Evolutionary conservation across 2,888 invertebrate genomes (phyloP).

Genomic region (Noctuana brunneofusca): DNA sequence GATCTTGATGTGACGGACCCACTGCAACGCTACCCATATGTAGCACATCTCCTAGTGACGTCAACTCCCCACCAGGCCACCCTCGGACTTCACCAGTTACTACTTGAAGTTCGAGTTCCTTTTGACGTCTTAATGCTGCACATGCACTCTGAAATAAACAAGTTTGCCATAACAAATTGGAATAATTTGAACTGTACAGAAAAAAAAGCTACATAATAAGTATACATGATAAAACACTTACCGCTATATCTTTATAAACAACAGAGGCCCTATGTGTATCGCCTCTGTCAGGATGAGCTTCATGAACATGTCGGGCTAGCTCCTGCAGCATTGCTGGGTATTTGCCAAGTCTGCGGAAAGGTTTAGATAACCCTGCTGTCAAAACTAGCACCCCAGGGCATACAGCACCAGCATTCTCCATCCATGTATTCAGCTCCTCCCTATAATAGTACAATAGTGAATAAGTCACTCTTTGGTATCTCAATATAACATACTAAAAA

Average conservation of each 20-base stretch:
- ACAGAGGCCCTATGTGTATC: slow-evolving; percentile 97
- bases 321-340: slow-evolving; percentile 97
- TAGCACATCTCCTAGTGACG: slow-evolving; percentile 91
- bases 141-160: slow-evolving; percentile 87
- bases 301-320: slow-evolving; percentile 96
- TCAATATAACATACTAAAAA: too few relatives aligned
- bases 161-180: not conserved
- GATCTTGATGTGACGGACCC: slow-evolving; percentile 91
- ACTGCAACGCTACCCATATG: slow-evolving; percentile 96
- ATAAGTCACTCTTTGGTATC: too few relatives aligned
- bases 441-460: slow-evolving; percentile 75
- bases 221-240: slow-evolving; percentile 68
- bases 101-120: slow-evolving; percentile 97
- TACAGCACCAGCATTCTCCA: slow-evolving; percentile 94
- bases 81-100: slow-evolving; percentile 96
- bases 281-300: slow-evolving; percentile 96
- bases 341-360: slow-evolving; percentile 96
- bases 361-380: slow-evolving; percentile 96
- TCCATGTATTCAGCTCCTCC: slow-evolving; percentile 91
- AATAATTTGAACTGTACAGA: not conserved
- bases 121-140: slow-evolving; percentile 93
- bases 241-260: slow-evolving; percentile 97
- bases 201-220: not conserved
- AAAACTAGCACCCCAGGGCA: slow-evolving; percentile 94
- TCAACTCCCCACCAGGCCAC: slow-evolving; percentile 91